Evolutionary conservation across 2,797 vertebrate genomes (phyloP), one percentile per base, ranked within the genome.

Genomic region (Phrynocephalus vlangalii): DNA sequence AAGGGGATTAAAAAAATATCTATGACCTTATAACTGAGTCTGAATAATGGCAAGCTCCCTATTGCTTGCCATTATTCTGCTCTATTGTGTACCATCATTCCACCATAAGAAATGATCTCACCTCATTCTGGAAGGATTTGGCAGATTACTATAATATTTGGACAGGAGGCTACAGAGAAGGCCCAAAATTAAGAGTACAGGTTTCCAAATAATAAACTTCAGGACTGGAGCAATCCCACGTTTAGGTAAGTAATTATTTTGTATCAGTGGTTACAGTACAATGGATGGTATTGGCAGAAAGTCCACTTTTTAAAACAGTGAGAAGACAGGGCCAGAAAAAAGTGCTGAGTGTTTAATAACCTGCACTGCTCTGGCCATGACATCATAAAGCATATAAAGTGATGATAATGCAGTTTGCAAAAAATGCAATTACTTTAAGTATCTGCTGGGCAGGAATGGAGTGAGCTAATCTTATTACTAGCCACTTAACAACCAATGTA

Each of bases 391-490:
- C 95, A 92, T 91, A 83, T 92, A 97, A 97, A 97, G 96, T 97
- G 97, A 97, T 98, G 98, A 97, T 96, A 96, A 95, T 97, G 97
- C 97, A 98, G 91, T 97, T 98, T 98, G 95, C 94, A 96, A 95
- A 96, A 96, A 95, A 97, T 96, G 96, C 97, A 98, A 98, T 99
- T 98, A 99, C 97, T 98, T 98, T 98, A 98, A 99, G 98, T 97
- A 97, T 97, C 95, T 97, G 71, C 92, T 93, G 96, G 97, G 96
- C 96, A 97, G 93, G 93, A 95, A 95, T 95, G 89, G 95, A 93
- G 93, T 89, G 95, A 96, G 95, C 96, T 97, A 97, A 97, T 97
- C 95, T 96, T 96, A 95, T 97, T 97, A 96, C 96, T 96, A 96
- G 95, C 94, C 95, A 96, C 97, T 97, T 97, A 97, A 96, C 96